Base-by-base conservation (phyloP, 2,113 vertebrate species). In the Paedocypris sp. region DNA sequence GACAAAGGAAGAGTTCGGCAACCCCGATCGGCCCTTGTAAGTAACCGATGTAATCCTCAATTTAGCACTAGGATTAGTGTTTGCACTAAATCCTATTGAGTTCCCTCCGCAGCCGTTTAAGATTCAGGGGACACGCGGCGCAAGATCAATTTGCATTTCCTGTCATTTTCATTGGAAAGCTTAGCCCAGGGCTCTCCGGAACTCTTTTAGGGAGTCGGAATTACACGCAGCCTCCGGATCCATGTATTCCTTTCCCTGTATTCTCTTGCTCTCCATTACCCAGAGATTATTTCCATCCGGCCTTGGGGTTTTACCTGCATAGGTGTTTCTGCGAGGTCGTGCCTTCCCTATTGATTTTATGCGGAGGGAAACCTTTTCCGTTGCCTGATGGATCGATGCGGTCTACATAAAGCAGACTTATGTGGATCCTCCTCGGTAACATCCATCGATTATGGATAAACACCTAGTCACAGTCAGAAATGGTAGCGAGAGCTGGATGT, bases 331-430 rank as follows among this genome's bases (percentile, higher is more conserved):
- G 51, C 12, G 22, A 32, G 19, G 52, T 43, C 64, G 8, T 49
- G 51, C 61, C 41, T 43, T 66, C 57, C 52, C 8, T 69, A 63
- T 70, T 19, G 54, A 51, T 25, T 80, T 78, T 71, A 62, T 73
- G 74, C 74, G 75, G 74, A 74, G 65, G 33, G 38, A 9, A 41
- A 51, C 56, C 63, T 57, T 20, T 8, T 33, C 8, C 35, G 68
- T 60, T 72, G 68, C 62, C 48, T 77, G 70, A 79, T 77, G 19
- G 57, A 81, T 73, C n/a, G 63, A 68, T 67, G 51, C 23, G 58
- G 49, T 72, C 64, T 38, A 50, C 43, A 2, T 36, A 62, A 62
- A 22, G 5, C 58, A 36, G 64, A 66, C 62, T n/a, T 46, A 61
- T 62, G 48, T 43, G 26, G 47, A 66, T 56, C 48, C 22, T 25